Base-by-base conservation (phyloP, 2,797 vertebrate species). In the Liparis tanakae region DNA sequence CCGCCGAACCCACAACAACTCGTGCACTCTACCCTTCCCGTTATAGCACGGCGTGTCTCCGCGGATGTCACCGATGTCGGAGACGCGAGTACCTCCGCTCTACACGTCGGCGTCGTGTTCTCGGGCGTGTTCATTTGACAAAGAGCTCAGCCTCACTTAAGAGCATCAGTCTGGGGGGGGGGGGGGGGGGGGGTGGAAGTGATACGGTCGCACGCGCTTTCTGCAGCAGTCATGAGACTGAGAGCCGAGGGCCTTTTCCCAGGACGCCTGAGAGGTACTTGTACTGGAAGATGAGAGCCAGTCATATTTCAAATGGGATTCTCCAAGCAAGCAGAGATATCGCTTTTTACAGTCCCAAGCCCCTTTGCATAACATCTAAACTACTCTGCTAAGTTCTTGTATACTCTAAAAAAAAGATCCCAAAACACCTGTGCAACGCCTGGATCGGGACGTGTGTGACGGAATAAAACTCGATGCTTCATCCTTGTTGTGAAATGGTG, bases 31-130 rank as follows among this genome's bases (percentile, higher is more conserved):
- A 66, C 56, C 61, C 71, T 78, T 36, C 51, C 68, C 74, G 54
- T 74, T 70, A 73, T n/a, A 37, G 58, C 54, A 13, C n/a, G 12
- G 51, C 67, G 59, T 54, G 74, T 50, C 61, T 74, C 65, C 14
- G 2, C 44, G 67, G 72, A 78, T 56, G 65, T 72, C 22, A 34
- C 57, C 60, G 9, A 1, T 48, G 64, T 70, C 67, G 66, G 46
- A 54, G 77, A 72, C 6, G 20, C 78, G 51, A 5, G 55, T 33
- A 65, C 67, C 17, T 13, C 53, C 54, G 65, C 3, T 1, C 43
- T 15, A 76, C 61, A 53, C 58, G 65, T 50, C 60, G 61, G 41
- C 60, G 81, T 77, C 78, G 55, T 79, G 80, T 83, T 80, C 61
- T 78, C 43, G 6, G 62, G 54, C 53, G 59, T 48, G 57, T 44